These are phyloP conservation scores for Acrocyrtus sp. DNA, from an alignment of 2,888 invertebrate genomes.

Conservation along the genomic window DNA sequence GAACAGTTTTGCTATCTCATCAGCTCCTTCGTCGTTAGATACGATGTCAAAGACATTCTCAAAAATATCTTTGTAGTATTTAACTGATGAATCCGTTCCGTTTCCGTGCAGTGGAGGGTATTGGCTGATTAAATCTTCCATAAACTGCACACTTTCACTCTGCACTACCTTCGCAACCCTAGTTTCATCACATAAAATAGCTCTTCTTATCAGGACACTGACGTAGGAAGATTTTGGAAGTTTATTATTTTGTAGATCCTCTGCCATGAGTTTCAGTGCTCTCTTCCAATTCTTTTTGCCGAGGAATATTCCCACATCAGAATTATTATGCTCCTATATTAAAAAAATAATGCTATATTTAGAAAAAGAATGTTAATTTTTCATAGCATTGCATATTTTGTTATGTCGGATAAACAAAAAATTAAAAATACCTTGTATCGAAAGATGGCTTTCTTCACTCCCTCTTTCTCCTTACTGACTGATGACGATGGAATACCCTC, in stretches of 20 bases:
- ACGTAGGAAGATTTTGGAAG: neutral
- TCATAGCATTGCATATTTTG: neutral
- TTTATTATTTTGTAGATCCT: neutral
- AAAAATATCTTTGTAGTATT: slow-evolving; percentile 28
- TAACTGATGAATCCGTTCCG: slow-evolving; percentile 13
- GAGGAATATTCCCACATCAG: neutral
- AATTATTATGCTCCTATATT: slow-evolving; percentile 19
- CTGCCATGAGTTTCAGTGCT: neutral
- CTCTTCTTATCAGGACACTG: slow-evolving; percentile 1
- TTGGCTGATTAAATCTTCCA: neutral
- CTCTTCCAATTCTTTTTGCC: slow-evolving; percentile 28
- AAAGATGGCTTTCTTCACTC: slow-evolving; percentile 2
- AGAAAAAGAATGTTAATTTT: neutral
- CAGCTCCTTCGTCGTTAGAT: neutral
- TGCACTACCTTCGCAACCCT: slow-evolving; percentile 24
- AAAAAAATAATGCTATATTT: neutral
- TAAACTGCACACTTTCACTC: slow-evolving; percentile 1
- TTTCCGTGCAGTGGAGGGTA: slow-evolving; percentile 10
- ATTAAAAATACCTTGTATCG: slow-evolving; percentile 7
- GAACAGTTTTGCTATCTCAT: neutral
- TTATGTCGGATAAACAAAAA: neutral
- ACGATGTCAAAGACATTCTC: slow-evolving; percentile 7
- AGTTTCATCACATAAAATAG: slow-evolving; percentile 18
- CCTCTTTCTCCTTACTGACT: neutral
- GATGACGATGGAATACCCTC: neutral